Base-by-base conservation (phyloP, 2,113 vertebrate species). In the Daubentonia madagascariensis region DNA sequence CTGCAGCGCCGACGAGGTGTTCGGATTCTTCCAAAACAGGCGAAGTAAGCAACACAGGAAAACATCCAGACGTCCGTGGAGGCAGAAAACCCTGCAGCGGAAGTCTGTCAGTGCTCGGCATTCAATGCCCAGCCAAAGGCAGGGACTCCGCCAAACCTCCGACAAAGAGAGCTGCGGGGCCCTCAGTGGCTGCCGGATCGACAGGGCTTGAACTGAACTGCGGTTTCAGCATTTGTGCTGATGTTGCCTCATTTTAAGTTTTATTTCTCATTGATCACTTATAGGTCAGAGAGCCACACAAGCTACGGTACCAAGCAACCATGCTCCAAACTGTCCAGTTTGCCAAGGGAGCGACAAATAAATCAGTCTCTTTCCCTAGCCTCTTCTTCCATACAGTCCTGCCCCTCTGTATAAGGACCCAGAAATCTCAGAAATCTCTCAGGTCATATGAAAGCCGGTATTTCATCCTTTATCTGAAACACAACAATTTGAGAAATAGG, bases 381-480 rank as follows among this genome's bases (percentile, higher is more conserved):
- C 59, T 72, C 11, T 20, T 22, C 65, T 85, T 32, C 37, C 8
- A 13, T 11, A 37, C 2, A 75, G 81, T n/a, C 32, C 65, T 18
- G 50, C 0, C 4, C 32, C 72, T 85, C 52, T 83, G 3, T 0
- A 4, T 18, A 85, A 91, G 52, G 35, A 78, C 32, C 30, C 61
- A 90, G 57, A 37, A 52, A 8, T 52, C 52, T 65, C 61, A 90
- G 57, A 37, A 52, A 8, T 52, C 52, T 65, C 83, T 79, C 30
- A 6, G n/a, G 22, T 83, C 52, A n/a, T 32, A 12, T 4, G 30
- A 35, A 84, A 85, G 59, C 70, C 45, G 61, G 20, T 6, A 4
- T 52, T 67, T 85, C 37, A 84, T 80, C 18, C 18, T 91, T 94
- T 79, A 43, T 85, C 81, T 59, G 70, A 93, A 93, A 83, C 70